Evolutionary conservation across 2,113 vertebrate genomes (phyloP), one percentile per base, ranked within the genome.

Genomic region (Microtus oregoni): DNA sequence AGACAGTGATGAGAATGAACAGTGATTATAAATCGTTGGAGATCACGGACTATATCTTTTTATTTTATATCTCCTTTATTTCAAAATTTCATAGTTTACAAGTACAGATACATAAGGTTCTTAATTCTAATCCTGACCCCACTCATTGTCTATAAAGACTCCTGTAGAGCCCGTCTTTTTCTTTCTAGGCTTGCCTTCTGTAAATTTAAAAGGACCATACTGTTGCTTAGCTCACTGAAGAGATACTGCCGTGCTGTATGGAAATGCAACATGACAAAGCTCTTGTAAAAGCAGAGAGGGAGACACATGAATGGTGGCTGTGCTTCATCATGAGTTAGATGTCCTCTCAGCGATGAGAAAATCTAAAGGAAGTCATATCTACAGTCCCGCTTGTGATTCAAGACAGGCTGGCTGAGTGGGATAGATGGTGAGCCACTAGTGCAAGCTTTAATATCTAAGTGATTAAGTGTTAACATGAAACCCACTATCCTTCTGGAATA

Each of bases 291-390:
- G 22, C 61, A 67, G 26, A 86, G 67, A 72, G 55, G 5, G 35
- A 91, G 63, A 73, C 14, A 14, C 4, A 0, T 15, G 1, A 20
- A 3, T 3, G 1, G 17, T 26, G n/a, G 24, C 32, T 26, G 17
- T 82, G 55, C 28, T 75, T 87, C 78, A 41, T 86, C 32, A 1
- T 88, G 19, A 89, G 41, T 63, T 86, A 86, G 86, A 30, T 44
- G 68, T 76, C 32, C 65, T 89, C 76, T 94, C 47, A 38, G 50
- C 85, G 94, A 91, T 75, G 63, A 97, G 50, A 70, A 75, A 2
- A 32, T 91, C 61, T 85, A 26, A 67, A 78, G 20, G n/a, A 95
- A 82, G 47, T 75, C 82, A n/a, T 14, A 77, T 35, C 73, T 92
- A 79, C 19, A 83, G 89, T 58, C 63, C 86, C 65, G 75, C 55